Percentiles rank a stretch among this genome's conserved stretches.
These are phyloP conservation scores for Sigmodon hispidus DNA, from an alignment of 2,113 vertebrate genomes.

Conservation along the genomic window DNA sequence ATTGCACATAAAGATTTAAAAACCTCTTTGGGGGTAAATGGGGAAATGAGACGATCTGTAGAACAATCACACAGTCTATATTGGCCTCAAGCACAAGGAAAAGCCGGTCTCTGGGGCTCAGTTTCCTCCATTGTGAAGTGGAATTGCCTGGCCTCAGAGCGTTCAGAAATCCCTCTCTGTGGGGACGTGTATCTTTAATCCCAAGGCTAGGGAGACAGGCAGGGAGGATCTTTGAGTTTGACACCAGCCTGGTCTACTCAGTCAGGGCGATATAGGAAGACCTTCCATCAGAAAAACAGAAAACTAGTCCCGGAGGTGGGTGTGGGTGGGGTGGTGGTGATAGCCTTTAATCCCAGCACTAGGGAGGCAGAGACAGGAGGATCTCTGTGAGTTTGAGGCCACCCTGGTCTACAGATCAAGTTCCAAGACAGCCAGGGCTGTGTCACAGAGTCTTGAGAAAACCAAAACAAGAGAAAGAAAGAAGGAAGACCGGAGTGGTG, in stretches of 20 bases:
- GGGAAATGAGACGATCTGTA: background rate
- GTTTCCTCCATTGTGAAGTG: background rate
- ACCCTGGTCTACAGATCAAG: background rate
- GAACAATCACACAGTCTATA: too few relatives aligned
- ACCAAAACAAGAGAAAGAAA: background rate
- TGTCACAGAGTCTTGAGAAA: too few relatives aligned
- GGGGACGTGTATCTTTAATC: background rate
- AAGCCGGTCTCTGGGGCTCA: background rate
- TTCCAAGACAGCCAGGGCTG: background rate
- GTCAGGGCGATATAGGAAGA: background rate
- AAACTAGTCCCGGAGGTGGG: too few relatives aligned
- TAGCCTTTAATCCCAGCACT: background rate
- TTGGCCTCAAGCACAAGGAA: background rate
- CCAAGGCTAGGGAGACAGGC: background rate
- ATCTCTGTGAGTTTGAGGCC: background rate
- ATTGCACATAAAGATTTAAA: accelerated
- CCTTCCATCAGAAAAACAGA: background rate
- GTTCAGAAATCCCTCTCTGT: background rate
- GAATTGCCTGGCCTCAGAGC: accelerated
- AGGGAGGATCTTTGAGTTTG: background rate
- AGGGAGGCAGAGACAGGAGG: background rate
- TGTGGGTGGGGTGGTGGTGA: background rate
- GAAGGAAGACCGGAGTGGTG: too few relatives aligned
- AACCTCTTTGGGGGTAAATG: background rate
- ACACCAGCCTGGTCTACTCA: background rate